phyloP scores from a whole-genome alignment of 2,888 invertebrate species.

The Andrena praecox region DNA sequence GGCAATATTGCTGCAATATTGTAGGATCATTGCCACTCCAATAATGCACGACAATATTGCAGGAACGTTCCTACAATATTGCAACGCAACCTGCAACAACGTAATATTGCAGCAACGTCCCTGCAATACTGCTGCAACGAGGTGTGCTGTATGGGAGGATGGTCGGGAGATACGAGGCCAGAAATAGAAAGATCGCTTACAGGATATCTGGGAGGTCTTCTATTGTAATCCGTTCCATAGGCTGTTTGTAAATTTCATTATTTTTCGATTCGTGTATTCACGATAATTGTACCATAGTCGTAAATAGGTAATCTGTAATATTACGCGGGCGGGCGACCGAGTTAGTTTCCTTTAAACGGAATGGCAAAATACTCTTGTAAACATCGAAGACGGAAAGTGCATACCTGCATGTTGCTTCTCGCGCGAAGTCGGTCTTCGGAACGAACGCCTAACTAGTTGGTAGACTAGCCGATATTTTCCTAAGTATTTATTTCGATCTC shows the following conservation, averaged over 20 bases:
- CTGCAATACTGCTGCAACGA: too few species aligned
- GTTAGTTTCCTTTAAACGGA: not conserved
- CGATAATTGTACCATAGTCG: constrained; percentile 24
- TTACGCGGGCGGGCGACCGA: constrained; percentile 4
- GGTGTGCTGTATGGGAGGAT: too few species aligned
- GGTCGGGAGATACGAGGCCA: not conserved
- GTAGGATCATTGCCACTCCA: too few species aligned
- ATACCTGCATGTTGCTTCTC: not conserved
- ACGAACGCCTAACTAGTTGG: not conserved
- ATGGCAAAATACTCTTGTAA: constrained; percentile 7
- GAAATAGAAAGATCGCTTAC: not conserved
- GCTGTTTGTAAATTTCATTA: constrained; percentile 26
- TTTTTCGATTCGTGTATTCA: constrained; percentile 44
- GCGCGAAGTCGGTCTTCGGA: constrained; percentile 45
- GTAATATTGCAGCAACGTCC: too few species aligned
- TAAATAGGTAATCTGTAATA: not conserved
- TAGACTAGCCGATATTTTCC: not conserved
- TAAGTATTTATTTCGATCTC: constrained; percentile 54
- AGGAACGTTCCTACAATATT: too few species aligned
- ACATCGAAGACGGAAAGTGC: not conserved
- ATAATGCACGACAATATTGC: too few species aligned
- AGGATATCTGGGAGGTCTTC: not conserved
- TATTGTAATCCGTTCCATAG: constrained; percentile 52
- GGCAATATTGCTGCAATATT: too few species aligned
- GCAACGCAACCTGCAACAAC: too few species aligned